A percentile compares a stretch with the other conserved stretches of the same genome.
phyloP scores from a whole-genome alignment of 2,888 invertebrate species.

The Clusia tigrina region DNA sequence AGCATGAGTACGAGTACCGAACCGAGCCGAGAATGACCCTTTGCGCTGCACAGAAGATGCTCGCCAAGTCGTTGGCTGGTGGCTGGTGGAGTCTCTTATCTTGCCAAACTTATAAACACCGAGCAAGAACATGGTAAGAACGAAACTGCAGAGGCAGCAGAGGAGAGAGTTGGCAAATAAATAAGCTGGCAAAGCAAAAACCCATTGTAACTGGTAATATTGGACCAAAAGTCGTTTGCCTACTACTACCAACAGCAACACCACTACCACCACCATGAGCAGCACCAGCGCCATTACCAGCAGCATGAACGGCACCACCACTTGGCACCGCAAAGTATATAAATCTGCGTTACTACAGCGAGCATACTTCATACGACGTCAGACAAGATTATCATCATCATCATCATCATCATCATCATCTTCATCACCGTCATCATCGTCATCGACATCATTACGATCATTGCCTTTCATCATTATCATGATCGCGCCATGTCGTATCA shows the following conservation, averaged over 20 bases:
- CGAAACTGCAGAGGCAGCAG: not conserved
- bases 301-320: not conserved
- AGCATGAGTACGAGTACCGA: not conserved
- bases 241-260: no score
- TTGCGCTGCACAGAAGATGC: not conserved
- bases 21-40: not conserved
- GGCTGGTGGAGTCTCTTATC: not conserved
- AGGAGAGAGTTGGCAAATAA: not conserved
- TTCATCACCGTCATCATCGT: not conserved
- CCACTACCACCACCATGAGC: not conserved
- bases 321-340: constrained; percentile 18
- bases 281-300: not conserved
- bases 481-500: not conserved
- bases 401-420: not conserved
- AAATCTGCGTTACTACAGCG: constrained; percentile 24
- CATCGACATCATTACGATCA: not conserved
- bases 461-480: no score
- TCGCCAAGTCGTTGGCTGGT: no score
- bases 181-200: constrained; percentile 4
- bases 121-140: constrained; percentile 2
- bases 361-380: constrained; percentile 25
- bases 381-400: not conserved
- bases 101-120: constrained; percentile 3
- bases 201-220: constrained; percentile 6
- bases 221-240: not conserved